Base-by-base conservation (phyloP, 2,888 invertebrate species). In the Gortyna flavago region DNA sequence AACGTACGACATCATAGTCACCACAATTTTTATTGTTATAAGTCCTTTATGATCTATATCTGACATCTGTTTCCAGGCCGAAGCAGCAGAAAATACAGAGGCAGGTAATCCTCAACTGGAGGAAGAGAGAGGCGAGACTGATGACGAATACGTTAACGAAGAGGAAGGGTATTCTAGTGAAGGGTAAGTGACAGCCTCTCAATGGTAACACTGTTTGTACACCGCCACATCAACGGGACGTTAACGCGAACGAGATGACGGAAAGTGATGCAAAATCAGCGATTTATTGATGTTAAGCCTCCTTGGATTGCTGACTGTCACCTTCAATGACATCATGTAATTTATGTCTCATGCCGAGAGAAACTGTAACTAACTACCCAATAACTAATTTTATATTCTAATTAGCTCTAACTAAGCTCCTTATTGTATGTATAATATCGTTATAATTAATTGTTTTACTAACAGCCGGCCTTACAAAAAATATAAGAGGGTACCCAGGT, bases 91-190 rank as follows among this genome's bases (percentile, higher is more conserved):
- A 9, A 94, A 94, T 59, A 88, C 95, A 6, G 96, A 96, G 90
- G 95, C 95, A 67, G 96, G 94, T 6, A 96, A 96, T 75, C 95
- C 95, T 32, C 93, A 95, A 72, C 80, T 96, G 4, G 97, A 93
- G 61, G 97, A 97, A 86, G 97, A 97, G 77, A 97, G 97, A 89
- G 97, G 96, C 1, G 97, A 97, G 86, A 97, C 97, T 64, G 97
- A 98, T 81, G 98, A 98, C 86, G 97, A 97, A 85, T 97, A 97
- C 77, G 97, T 95, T 0, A 97, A 97, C 70, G 98, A 97, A 85
- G 97, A 97, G 87, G 97, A 97, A 86, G 97, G 97, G 83, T 98
- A 97, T 90, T 97, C 97, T 54, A 97, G 97, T 76, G 97, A 97
- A 94, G 97, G 97, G 97, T 97, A 91, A 92, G 69, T 54, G 7